Base-by-base conservation (phyloP, 2,113 vertebrate genomes). In the Nettapus auritus region DNA sequence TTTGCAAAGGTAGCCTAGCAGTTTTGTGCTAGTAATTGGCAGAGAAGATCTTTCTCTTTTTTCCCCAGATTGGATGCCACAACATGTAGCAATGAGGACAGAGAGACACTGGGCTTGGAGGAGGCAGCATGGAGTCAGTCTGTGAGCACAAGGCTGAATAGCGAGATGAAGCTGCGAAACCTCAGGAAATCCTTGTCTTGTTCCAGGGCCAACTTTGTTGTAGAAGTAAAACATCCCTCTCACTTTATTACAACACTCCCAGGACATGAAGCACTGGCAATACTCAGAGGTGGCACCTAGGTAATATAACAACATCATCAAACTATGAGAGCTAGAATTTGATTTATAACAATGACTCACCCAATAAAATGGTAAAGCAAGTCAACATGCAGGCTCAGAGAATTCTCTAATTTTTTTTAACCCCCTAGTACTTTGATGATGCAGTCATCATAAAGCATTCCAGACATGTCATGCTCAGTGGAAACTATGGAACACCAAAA, bases 291-390 rank as follows among this genome's bases (percentile, higher is more conserved):
- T 96, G 94, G 70, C 85, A 92, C 93, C 82, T 73, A 90, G 77
- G 88, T 83, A 90, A 91, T 87, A 95, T 93, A 97, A 96, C 94
- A 95, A 80, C 83, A 82, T 94, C 85, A 92, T 97, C 86, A 95
- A 96, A 89, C 95, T 91, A 66, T 71, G 73, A 88, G 71, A 91
- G 82, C 44, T 93, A 84, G 88, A 26, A 80, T 95, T 97, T 93
- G 84, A 88, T 97, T 98, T 98, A 98, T 95, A 97, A 96, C 71
- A 71, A 95, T 98, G 98, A 98, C 94, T 98, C 97, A 98, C 59
- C 88, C 85, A 95, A 98, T 98, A 97, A 98, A 98, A 96, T 76
- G 86, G 90, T 38, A 96, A 97, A 98, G 95, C 97, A 97, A 98
- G 97, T 97, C 97, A 98, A 97, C 95, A 96, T 87, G 90, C 96